Percentiles rank a stretch among this genome's conserved stretches.
These are phyloP conservation scores for Drosophila leonis DNA, from an alignment of 2,888 invertebrate species.

Conservation along the genomic window DNA sequence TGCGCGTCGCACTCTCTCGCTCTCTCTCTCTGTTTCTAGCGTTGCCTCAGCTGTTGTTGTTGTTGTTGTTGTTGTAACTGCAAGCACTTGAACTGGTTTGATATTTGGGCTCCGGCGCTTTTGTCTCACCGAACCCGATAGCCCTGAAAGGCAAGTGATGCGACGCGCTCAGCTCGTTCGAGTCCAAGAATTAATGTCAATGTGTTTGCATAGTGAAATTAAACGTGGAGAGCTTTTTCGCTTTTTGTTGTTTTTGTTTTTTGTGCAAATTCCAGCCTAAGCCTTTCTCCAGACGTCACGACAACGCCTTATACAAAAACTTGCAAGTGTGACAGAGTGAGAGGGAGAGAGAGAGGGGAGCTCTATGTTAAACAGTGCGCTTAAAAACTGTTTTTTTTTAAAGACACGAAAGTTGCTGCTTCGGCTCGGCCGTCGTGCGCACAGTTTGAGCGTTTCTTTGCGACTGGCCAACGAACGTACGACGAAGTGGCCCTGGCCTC, in stretches of 20 bases:
- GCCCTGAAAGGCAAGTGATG: conserved; percentile 64
- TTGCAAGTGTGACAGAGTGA: background rate
- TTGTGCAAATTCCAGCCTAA: conserved; percentile 40
- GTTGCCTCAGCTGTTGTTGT: conserved; percentile 22
- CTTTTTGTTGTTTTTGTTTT: background rate
- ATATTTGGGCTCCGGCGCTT: conserved; percentile 28
- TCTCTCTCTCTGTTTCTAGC: conserved; percentile 3
- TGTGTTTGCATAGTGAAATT: conserved; percentile 61
- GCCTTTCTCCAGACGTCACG: conserved; percentile 65
- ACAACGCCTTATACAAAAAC: conserved; percentile 28
- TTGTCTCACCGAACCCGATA: conserved; percentile 55
- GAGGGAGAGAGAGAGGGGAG: conserved; percentile 8
- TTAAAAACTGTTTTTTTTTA: conserved; percentile 33
- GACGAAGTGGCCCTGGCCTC: conserved; percentile 49
- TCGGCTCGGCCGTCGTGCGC: conserved; percentile 49
- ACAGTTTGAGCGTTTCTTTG: conserved; percentile 71
- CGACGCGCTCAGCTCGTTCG: conserved; percentile 21
- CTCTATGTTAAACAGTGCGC: conserved; percentile 17
- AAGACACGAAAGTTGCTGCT: conserved; percentile 66
- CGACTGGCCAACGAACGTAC: conserved; percentile 64
- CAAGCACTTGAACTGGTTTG: conserved; percentile 71
- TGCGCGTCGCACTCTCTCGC: conserved; percentile 37
- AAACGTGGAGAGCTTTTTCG: conserved; percentile 9
- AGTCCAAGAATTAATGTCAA: conserved; percentile 70
- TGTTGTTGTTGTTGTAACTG: conserved; percentile 34